Evolutionary conservation across 2,113 vertebrate genomes (phyloP).

Genomic region (Tetrax tetrax): DNA sequence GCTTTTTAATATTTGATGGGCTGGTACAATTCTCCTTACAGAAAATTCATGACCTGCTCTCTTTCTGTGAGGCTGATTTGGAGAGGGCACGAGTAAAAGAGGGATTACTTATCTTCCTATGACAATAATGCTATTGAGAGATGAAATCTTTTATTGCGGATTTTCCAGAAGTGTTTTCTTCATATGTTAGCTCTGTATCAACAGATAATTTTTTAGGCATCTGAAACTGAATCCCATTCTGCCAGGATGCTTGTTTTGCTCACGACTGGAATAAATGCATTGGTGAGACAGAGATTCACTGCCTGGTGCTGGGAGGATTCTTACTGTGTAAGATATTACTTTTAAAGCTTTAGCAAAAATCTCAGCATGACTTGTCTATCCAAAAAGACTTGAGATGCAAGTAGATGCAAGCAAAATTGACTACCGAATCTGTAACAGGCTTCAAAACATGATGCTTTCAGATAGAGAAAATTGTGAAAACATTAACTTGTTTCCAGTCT

Average conservation of each 20-base stretch:
- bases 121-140: not conserved
- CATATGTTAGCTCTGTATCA: not conserved
- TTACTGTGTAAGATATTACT: not conserved
- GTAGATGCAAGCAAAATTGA: not conserved
- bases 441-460: not conserved
- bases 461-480: not conserved
- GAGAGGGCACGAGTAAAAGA: not conserved
- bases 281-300: not conserved
- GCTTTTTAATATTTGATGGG: slow-evolving; percentile 67
- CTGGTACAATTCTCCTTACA: slow-evolving; percentile 18
- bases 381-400: not conserved
- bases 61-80: not conserved
- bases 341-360: not conserved
- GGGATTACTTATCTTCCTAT: not conserved
- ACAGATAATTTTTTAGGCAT: not conserved
- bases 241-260: not conserved
- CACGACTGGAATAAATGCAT: not conserved
- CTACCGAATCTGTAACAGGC: not conserved
- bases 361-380: not conserved
- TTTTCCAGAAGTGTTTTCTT: not conserved
- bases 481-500: not conserved
- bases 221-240: fast-evolving
- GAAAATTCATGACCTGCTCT: slow-evolving; percentile 43
- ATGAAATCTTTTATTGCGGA: not conserved
- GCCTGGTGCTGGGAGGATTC: not conserved